Conservation (phyloP, 1,140 invertebrate genomes). For the Pinna nobilis region DNA sequence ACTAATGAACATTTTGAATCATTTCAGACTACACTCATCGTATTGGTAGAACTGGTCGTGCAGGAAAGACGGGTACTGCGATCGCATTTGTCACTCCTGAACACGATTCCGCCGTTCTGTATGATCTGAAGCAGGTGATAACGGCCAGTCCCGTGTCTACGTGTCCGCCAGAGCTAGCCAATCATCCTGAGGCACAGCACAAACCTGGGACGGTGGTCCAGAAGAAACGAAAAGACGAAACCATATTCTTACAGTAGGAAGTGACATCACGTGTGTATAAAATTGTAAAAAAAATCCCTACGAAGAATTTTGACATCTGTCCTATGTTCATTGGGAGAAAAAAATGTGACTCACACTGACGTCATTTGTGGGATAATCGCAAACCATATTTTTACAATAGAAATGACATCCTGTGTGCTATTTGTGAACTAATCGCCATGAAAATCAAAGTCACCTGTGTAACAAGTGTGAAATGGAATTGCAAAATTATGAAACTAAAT, state of each 20-base stretch:
- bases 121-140: slow-evolving; percentile 96
- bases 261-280: background rate
- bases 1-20: slow-evolving; percentile 12
- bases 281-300: too few relatives aligned
- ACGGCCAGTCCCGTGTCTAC: slow-evolving; percentile 93
- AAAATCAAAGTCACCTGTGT: too few relatives aligned
- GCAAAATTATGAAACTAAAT: too few relatives aligned
- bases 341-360: too few relatives aligned
- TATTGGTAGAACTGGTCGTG: slow-evolving; percentile 99
- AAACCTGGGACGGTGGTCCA: slow-evolving; percentile 96
- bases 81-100: slow-evolving; percentile 98
- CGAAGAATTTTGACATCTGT: too few relatives aligned
- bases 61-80: slow-evolving; percentile 97
- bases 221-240: slow-evolving; percentile 94
- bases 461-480: too few relatives aligned
- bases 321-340: too few relatives aligned
- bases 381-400: too few relatives aligned
- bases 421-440: too few relatives aligned
- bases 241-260: slow-evolving; percentile 70
- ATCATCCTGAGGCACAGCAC: slow-evolving; percentile 98
- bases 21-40: slow-evolving; percentile 97
- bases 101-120: slow-evolving; percentile 96
- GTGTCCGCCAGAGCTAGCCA: slow-evolving; percentile 97
- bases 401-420: too few relatives aligned
- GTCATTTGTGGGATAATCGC: too few relatives aligned